These are phyloP conservation scores for Anguilla marmorata DNA, from an alignment of 2,797 vertebrate species.

Conservation along the genomic window DNA sequence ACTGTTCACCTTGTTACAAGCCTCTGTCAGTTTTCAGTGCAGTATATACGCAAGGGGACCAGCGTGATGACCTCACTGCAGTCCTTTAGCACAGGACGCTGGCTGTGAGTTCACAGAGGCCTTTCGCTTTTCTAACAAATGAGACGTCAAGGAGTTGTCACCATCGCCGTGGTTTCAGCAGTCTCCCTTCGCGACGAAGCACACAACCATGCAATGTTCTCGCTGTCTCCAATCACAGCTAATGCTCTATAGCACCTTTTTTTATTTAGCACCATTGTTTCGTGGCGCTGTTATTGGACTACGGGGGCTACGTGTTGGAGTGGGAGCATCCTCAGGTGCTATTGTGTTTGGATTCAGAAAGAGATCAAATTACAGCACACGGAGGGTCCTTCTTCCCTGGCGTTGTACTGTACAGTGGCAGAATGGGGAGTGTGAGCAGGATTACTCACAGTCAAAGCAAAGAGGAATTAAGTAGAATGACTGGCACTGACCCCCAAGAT, in stretches of 20 bases:
- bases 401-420: not conserved
- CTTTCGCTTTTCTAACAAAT: not conserved
- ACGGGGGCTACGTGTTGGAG: not conserved
- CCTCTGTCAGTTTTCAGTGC: not conserved
- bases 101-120: not conserved
- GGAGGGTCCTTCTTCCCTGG: not conserved
- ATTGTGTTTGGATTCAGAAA: not conserved
- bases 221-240: not conserved
- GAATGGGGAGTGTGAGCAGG: not conserved
- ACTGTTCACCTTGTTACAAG: not conserved
- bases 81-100: not conserved
- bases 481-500: not conserved
- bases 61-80: not conserved
- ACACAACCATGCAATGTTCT: not conserved
- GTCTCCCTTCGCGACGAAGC: not conserved
- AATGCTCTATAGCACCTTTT: not conserved
- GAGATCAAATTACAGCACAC: not conserved
- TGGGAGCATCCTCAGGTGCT: not conserved
- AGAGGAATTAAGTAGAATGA: constrained; percentile 1
- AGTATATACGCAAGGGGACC: not conserved
- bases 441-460: not conserved
- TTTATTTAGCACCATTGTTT: not conserved
- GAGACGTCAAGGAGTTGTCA: not conserved
- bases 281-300: not conserved
- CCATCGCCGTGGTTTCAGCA: not conserved